Conservation (phyloP, 2,888 invertebrate species). For the Nomada goodeniana region DNA sequence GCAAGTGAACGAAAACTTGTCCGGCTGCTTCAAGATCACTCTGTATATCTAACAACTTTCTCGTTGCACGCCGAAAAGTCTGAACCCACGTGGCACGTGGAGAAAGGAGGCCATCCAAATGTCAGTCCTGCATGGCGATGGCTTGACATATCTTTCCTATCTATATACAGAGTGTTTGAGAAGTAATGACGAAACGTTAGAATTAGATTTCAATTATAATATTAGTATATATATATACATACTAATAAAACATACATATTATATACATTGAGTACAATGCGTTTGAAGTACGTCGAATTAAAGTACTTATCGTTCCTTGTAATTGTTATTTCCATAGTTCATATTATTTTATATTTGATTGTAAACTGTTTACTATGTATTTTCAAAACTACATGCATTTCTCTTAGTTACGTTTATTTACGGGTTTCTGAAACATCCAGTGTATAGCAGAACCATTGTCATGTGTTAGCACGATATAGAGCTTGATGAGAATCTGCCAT, state of each 20-base stretch:
- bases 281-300: too few relatives aligned
- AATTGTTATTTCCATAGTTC: too few relatives aligned
- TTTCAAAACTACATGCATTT: not conserved
- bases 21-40: constrained; percentile 33
- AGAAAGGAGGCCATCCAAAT: constrained; percentile 75
- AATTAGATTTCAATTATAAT: too few relatives aligned
- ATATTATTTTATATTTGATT: too few relatives aligned
- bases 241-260: too few relatives aligned
- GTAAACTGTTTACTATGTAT: not conserved
- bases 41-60: constrained; percentile 69
- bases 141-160: constrained; percentile 49
- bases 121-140: constrained; percentile 67
- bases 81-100: constrained; percentile 66
- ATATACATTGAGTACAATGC: too few relatives aligned
- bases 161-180: not conserved
- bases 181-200: too few relatives aligned
- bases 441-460: not conserved
- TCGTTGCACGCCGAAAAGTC: constrained; percentile 69
- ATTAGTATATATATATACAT: too few relatives aligned
- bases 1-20: too few relatives aligned
- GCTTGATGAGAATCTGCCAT: not conserved
- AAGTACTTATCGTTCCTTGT: too few relatives aligned
- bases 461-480: too few relatives aligned
- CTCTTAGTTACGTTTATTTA: not conserved
- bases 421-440: not conserved